phyloP scores from a whole-genome alignment of 2,888 invertebrate genomes.

The Rhaphigaster nebulosa region DNA sequence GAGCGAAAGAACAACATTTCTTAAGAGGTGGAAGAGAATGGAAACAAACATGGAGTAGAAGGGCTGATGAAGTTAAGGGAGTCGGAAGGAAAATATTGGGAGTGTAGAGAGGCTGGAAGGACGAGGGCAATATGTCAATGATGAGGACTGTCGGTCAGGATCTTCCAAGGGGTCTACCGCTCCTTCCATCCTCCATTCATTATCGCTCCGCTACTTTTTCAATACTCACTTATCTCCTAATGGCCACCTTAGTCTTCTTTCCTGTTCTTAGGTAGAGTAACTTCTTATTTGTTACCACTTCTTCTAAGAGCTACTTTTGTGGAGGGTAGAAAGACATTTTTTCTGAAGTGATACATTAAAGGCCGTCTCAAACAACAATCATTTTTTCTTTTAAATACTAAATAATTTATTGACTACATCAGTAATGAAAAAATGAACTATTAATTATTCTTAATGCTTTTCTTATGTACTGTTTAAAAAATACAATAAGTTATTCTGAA shows the following conservation, averaged over 20 bases:
- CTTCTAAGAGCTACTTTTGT: background rate
- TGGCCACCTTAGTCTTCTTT: slow-evolving; percentile 34
- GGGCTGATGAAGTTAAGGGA: background rate
- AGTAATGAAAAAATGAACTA: background rate
- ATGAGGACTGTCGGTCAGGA: slow-evolving; percentile 17
- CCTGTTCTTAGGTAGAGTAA: background rate
- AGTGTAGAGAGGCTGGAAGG: background rate
- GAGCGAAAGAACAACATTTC: background rate
- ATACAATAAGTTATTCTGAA: too few species aligned
- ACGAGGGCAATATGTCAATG: slow-evolving; percentile 4
- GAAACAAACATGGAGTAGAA: background rate
- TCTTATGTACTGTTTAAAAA: too few species aligned
- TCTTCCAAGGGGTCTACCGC: background rate
- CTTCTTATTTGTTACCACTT: slow-evolving; percentile 18
- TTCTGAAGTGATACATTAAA: background rate
- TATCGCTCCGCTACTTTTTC: slow-evolving; percentile 6
- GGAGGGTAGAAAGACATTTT: background rate
- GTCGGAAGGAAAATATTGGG: background rate
- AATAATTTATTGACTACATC: background rate
- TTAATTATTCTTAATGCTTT: too few species aligned
- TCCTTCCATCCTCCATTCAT: slow-evolving; percentile 4
- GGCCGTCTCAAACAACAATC: background rate
- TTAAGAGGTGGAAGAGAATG: background rate
- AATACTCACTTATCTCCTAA: slow-evolving; percentile 36
- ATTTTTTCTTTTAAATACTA: background rate